These are phyloP conservation scores for Danionella cerebrum DNA, from an alignment of 2,113 vertebrate species.

Conservation along the genomic window DNA sequence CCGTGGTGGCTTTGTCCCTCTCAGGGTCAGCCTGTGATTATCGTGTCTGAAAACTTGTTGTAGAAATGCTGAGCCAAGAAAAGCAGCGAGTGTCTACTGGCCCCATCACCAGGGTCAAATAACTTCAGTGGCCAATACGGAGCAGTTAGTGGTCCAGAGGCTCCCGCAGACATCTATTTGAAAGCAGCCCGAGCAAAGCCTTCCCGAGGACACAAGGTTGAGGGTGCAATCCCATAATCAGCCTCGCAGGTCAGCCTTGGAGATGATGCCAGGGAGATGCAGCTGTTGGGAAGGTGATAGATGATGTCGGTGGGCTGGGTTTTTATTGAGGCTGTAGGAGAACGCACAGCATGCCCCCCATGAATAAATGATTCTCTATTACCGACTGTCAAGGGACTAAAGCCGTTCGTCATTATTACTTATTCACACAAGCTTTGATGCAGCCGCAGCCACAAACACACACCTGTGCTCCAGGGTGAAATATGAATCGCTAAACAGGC, in stretches of 20 bases:
- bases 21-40: conserved; percentile 19
- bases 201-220: conserved; percentile 19
- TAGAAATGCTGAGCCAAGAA: conserved; percentile 19
- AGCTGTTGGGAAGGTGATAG: conserved; percentile 28
- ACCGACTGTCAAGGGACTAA: conserved; percentile 29
- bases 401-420: conserved; percentile 38
- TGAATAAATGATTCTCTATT: conserved; percentile 44
- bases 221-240: conserved; percentile 28
- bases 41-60: conserved; percentile 15
- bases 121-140: conserved; percentile 1
- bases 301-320: conserved; percentile 16
- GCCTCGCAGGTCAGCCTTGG: conserved; percentile 26
- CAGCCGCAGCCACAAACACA: conserved; percentile 1
- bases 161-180: conserved; percentile 10
- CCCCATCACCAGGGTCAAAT: conserved; percentile 18
- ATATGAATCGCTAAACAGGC: conserved; percentile 31
- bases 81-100: not conserved
- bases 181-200: conserved; percentile 1
- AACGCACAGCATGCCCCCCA: conserved; percentile 22
- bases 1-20: not conserved
- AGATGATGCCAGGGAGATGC: conserved; percentile 29
- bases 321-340: conserved; percentile 42
- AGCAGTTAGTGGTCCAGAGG: not conserved
- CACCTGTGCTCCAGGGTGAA: conserved; percentile 5
- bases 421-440: conserved; percentile 36